Evolutionary conservation across 2,797 vertebrate genomes (phyloP).

Genomic region (Mastacembelus armatus): DNA sequence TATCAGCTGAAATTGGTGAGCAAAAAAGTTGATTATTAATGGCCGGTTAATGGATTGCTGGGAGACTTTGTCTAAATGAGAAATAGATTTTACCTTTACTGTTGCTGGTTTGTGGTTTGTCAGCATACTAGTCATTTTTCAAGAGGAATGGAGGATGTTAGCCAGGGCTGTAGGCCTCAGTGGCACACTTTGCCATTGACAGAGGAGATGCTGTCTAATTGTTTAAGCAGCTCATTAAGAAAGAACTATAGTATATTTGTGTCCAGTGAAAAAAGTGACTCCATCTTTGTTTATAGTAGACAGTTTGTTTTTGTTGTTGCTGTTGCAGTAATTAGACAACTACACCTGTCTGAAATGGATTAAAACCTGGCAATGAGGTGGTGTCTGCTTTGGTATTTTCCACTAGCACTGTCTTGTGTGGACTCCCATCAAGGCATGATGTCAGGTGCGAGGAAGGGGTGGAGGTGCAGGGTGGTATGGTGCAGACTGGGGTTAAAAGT

Average conservation of each 20-base stretch:
- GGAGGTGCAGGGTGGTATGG: not conserved
- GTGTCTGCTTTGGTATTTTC: not conserved
- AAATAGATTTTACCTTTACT: conserved; percentile 54
- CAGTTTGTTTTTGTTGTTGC: not conserved
- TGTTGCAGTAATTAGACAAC: conserved; percentile 44
- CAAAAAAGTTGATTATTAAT: conserved; percentile 49
- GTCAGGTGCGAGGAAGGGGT: conserved; percentile 32
- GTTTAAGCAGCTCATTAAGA: conserved; percentile 66
- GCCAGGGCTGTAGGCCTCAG: conserved; percentile 41
- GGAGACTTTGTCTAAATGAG: conserved; percentile 56
- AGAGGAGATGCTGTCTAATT: conserved; percentile 49
- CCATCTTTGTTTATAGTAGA: conserved; percentile 14
- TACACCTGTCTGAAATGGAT: conserved; percentile 17
- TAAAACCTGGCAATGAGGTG: not conserved
- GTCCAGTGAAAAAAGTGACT: conserved; percentile 1
- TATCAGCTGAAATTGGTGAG: conserved; percentile 38
- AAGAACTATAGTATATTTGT: conserved; percentile 36
- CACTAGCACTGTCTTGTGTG: not conserved
- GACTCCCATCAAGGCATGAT: not conserved
- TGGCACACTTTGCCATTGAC: conserved; percentile 52
- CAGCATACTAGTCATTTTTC: conserved; percentile 52
- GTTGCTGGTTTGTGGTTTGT: conserved; percentile 46
- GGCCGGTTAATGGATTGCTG: conserved; percentile 28
- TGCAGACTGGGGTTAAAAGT: conserved; percentile 71
- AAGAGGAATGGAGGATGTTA: conserved; percentile 40